Base-by-base conservation (phyloP, 2,797 vertebrate genomes). In the Phalanger gymnotis region DNA sequence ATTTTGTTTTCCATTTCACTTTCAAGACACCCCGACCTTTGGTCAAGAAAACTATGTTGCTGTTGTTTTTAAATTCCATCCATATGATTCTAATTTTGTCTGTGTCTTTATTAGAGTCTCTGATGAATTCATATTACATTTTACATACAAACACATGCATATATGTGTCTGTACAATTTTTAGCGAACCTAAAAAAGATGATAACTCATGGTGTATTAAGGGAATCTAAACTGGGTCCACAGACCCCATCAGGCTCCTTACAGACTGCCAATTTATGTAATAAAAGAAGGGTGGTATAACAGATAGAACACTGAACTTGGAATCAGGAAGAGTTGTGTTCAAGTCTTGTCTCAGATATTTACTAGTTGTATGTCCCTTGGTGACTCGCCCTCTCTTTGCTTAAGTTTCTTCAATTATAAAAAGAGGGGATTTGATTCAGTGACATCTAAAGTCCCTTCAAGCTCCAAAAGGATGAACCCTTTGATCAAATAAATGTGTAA, bases 101-200 rank as follows among this genome's bases (percentile, higher is more conserved):
- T 92, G 19, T 73, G 53, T 54, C 92, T 5, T 5, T 58, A 94
- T 81, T 53, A 95, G 51, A 95, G 87, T 92, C 53, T 92, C 61
- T 91, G 92, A 55, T 87, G 73, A 12, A 25, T 94, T 92, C 94
- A 53, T 94, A 34, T 90, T 93, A 54, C 3, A 16, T 55, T 73
- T 81, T 40, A 81, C 6, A 81, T 47, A 40, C 30, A 61, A 16
- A 40, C 1, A 73, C 1, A 40, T 40, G 3, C 7, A 25, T 47
- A 27, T 92, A 40, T 31, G 5, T 91, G 61, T 95, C 93, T 92
- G 93, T 92, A 96, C 96, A 87, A 96, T 93, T 96, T 95, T 90
- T 47, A 27, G 91, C 94, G 93, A 96, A 96, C 91, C 81, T 90
- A 66, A 94, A 81, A 96, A 81, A 73, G 11, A 58, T 66, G 61